Evolutionary conservation across 2,888 invertebrate genomes (phyloP).

Genomic region (Oxyscelio sp.): DNA sequence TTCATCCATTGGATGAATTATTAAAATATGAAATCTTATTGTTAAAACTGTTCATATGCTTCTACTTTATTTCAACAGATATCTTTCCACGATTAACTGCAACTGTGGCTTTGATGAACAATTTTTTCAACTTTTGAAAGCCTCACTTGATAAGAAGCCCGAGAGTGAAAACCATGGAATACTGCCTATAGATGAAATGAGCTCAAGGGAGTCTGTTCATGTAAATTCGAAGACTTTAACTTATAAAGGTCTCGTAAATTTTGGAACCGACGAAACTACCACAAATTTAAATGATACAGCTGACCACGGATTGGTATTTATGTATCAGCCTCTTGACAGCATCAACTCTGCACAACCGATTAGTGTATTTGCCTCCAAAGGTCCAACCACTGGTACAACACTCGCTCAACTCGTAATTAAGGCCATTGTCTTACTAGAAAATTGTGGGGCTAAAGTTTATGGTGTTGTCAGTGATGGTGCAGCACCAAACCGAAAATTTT

Average conservation of each 20-base stretch:
- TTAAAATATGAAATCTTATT: too few relatives aligned
- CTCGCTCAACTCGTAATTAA: conserved; percentile 62
- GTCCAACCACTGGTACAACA: conserved; percentile 51
- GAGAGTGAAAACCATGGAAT: conserved; percentile 54
- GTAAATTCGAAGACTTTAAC: not conserved
- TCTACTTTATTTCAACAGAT: not conserved
- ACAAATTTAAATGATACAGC: too few relatives aligned
- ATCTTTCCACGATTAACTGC: conserved; percentile 41
- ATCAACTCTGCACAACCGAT: conserved; percentile 72
- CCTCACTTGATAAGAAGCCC: conserved; percentile 55
- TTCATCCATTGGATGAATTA: too few relatives aligned
- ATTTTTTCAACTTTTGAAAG: conserved; percentile 48
- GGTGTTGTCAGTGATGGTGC: conserved; percentile 72
- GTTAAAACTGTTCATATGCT: too few relatives aligned
- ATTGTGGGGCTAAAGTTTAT: conserved; percentile 60
- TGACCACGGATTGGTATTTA: conserved; percentile 15
- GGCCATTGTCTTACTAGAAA: conserved; percentile 61
- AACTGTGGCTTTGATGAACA: conserved; percentile 60
- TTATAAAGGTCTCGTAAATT: too few relatives aligned
- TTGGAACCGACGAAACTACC: too few relatives aligned
- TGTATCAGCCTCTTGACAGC: conserved; percentile 68
- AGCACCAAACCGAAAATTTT: conserved; percentile 67
- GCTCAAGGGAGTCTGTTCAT: not conserved
- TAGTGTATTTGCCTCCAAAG: conserved; percentile 70
- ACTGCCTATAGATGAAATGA: not conserved